Base-by-base conservation (phyloP, 2,113 vertebrate species). In the Forbesichthys papilliferus region DNA sequence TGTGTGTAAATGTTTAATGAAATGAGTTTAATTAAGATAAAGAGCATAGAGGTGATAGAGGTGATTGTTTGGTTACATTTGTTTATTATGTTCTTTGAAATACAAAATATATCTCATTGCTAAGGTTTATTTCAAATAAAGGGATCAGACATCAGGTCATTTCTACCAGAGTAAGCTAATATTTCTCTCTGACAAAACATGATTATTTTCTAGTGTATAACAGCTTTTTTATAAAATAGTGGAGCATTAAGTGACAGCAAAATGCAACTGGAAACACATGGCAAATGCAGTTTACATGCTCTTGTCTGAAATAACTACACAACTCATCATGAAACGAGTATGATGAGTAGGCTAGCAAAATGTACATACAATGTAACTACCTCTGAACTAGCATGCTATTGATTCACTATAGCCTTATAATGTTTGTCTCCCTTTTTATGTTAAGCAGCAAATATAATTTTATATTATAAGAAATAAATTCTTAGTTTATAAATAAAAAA, bases 351-450 rank as follows among this genome's bases (percentile, higher is more conserved):
- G 83, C 80, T 84, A 90, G 85, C 68, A 84, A 80, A 81, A 73
- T 89, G 81, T 90, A 82, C 84, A 88, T 92, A 90, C 85, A 90
- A 91, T 92, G 88, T 90, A 93, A 93, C 92, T 94, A 94, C 92
- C 92, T 94, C 93, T 92, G 87, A 92, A 89, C 84, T 91, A 88
- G 91, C 86, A 93, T 90, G 89, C 77, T 89, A 89, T 86, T 82
- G 87, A 87, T 78, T 86, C 79, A 77, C 71, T 87, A 81, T 81
- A 89, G 76, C 84, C 79, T 83, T 88, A 87, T 80, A 81, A 87
- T 86, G 77, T 88, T 82, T 82, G 84, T 83, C 76, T 85, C 80
- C 78, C 72, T 83, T 89, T 89, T 88, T 86, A 89, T 87, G 81
- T 80, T 85, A 84, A 80, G 87, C 89, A 86, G 82, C 87, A 93